These are phyloP conservation scores for Manduca sexta DNA, from an alignment of 1,140 invertebrate genomes.

Conservation along the genomic window DNA sequence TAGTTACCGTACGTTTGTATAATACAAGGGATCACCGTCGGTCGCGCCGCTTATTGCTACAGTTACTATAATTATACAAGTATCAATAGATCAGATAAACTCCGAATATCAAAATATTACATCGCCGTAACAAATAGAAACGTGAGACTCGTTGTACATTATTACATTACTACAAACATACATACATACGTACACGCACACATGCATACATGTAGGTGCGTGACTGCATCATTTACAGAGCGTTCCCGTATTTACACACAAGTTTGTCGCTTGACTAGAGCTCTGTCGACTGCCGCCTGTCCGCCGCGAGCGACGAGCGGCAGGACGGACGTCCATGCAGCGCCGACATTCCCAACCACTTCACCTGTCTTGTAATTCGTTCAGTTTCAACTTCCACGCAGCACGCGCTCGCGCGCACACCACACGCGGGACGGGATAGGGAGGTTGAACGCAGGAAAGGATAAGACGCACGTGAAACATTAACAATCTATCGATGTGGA, in stretches of 20 bases:
- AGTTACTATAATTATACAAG: background rate
- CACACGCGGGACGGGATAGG: too few species aligned
- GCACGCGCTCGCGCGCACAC: too few species aligned
- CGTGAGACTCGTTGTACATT: conserved; percentile 40
- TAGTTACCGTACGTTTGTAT: conserved; percentile 7
- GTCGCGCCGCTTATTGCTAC: conserved; percentile 46
- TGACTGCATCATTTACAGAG: too few species aligned
- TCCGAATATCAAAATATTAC: conserved; percentile 58
- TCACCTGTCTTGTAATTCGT: conserved; percentile 66
- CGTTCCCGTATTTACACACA: too few species aligned
- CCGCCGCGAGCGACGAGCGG: too few species aligned
- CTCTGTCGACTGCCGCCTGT: too few species aligned
- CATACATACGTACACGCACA: background rate
- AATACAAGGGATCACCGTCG: conserved; percentile 28
- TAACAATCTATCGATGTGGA: background rate
- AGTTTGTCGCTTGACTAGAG: too few species aligned
- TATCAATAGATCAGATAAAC: conserved; percentile 36
- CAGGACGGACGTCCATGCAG: too few species aligned
- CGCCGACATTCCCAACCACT: conserved; percentile 6
- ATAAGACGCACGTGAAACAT: background rate
- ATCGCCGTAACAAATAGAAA: conserved; percentile 37
- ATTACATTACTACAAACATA: background rate
- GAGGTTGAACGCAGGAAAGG: too few species aligned
- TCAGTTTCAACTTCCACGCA: too few species aligned
- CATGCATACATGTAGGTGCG: background rate